These are phyloP conservation scores for Meloidogyne hapla DNA, from an alignment of 1,140 invertebrate species.

Conservation along the genomic window DNA sequence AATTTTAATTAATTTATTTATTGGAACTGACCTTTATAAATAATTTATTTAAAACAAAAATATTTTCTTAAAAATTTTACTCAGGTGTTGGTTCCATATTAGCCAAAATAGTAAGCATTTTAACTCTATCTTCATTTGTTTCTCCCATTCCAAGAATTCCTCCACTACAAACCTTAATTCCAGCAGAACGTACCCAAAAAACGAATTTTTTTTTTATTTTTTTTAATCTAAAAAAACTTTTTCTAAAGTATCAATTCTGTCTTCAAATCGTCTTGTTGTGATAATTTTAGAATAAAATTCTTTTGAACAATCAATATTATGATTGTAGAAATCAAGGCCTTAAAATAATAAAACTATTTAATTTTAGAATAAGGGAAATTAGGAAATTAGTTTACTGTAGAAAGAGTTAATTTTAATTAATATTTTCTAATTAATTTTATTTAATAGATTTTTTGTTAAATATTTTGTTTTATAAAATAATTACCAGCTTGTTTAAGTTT, in stretches of 20 bases:
- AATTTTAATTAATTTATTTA: slow-evolving; percentile 26
- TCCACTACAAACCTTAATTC: slow-evolving; percentile 21
- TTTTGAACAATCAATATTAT: slow-evolving; percentile 29
- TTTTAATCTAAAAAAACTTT: slow-evolving; percentile 2
- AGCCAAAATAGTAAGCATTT: slow-evolving; percentile 13
- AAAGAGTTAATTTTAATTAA: too few relatives aligned
- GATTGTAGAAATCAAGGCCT: slow-evolving; percentile 26
- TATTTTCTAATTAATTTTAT: not conserved
- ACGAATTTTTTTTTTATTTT: not conserved
- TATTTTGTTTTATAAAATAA: too few relatives aligned
- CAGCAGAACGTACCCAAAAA: slow-evolving; percentile 18
- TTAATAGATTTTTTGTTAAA: too few relatives aligned
- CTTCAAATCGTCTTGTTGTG: slow-evolving; percentile 25
- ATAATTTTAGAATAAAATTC: slow-evolving; percentile 27
- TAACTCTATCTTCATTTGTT: slow-evolving; percentile 17
- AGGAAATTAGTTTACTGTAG: too few relatives aligned
- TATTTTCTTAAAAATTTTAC: not conserved
- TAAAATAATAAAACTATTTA: not conserved
- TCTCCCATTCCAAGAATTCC: slow-evolving; percentile 26
- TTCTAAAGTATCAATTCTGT: slow-evolving; percentile 24
- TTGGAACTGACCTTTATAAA: slow-evolving; percentile 12
- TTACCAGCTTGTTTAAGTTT: slow-evolving; percentile 17
- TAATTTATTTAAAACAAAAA: not conserved
- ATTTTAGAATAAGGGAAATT: too few relatives aligned
- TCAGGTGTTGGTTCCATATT: not conserved